Evolutionary conservation across 2,797 vertebrate genomes (phyloP).

Genomic region (Triplophysa yarkandensis): DNA sequence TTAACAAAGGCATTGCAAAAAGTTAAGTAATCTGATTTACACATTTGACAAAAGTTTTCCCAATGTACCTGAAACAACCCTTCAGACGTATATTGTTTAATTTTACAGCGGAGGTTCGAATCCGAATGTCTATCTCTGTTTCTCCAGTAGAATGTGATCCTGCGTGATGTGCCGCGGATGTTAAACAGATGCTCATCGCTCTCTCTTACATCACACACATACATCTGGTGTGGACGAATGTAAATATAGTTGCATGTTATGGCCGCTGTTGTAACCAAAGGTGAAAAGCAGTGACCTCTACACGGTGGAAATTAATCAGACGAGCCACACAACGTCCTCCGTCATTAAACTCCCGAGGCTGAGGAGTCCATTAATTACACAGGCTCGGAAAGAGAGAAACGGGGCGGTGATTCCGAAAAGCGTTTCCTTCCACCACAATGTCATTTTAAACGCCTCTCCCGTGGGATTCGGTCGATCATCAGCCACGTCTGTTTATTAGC

Average conservation of each 20-base stretch:
- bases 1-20: too few relatives aligned
- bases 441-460: constrained; percentile 26
- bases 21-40: too few relatives aligned
- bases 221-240: constrained; percentile 47
- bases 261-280: constrained; percentile 57
- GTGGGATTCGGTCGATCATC: constrained; percentile 32
- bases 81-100: too few relatives aligned
- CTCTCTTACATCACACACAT: constrained; percentile 42
- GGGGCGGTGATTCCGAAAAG: constrained; percentile 31
- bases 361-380: constrained; percentile 57
- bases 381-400: constrained; percentile 32
- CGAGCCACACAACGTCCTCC: constrained; percentile 52
- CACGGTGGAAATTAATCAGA: constrained; percentile 69
- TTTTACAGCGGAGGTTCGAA: too few relatives aligned
- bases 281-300: constrained; percentile 65
- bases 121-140: too few relatives aligned
- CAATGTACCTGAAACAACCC: too few relatives aligned
- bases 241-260: constrained; percentile 70
- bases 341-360: constrained; percentile 65
- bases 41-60: too few relatives aligned
- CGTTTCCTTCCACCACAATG: constrained; percentile 19
- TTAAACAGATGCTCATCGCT: neutral
- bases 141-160: too few relatives aligned
- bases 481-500: constrained; percentile 20
- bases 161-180: neutral